phyloP scores from a whole-genome alignment of 2,113 vertebrate species.

The Bostrychus sinensis region DNA sequence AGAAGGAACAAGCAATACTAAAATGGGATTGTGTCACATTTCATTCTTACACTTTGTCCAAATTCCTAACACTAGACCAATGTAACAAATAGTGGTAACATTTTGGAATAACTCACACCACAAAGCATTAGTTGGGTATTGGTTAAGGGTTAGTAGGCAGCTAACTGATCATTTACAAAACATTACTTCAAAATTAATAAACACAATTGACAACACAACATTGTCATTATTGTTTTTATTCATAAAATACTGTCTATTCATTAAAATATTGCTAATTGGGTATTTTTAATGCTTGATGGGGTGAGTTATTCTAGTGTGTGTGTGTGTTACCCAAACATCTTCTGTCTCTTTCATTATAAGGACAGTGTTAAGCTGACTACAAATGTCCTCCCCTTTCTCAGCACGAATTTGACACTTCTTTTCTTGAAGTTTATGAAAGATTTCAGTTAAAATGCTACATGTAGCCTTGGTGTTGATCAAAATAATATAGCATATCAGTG shows the following conservation, averaged over 20 bases:
- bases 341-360: not conserved
- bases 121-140: not conserved
- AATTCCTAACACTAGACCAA: no score
- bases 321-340: no score
- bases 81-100: no score
- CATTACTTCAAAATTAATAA: not conserved
- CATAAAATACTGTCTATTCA: not conserved
- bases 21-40: no score
- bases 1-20: no score
- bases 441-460: not conserved
- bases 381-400: not conserved
- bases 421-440: not conserved
- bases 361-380: not conserved
- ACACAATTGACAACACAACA: no score
- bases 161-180: not conserved
- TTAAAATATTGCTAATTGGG: no score
- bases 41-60: no score
- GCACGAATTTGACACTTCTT: not conserved
- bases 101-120: no score
- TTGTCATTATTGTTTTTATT: not conserved
- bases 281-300: no score
- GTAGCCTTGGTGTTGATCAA: not conserved
- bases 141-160: not conserved
- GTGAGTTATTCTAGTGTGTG: no score
- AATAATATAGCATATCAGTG: not conserved